These are phyloP conservation scores for Dasypus novemcinctus DNA, from an alignment of 2,113 vertebrate genomes.

Conservation along the genomic window DNA sequence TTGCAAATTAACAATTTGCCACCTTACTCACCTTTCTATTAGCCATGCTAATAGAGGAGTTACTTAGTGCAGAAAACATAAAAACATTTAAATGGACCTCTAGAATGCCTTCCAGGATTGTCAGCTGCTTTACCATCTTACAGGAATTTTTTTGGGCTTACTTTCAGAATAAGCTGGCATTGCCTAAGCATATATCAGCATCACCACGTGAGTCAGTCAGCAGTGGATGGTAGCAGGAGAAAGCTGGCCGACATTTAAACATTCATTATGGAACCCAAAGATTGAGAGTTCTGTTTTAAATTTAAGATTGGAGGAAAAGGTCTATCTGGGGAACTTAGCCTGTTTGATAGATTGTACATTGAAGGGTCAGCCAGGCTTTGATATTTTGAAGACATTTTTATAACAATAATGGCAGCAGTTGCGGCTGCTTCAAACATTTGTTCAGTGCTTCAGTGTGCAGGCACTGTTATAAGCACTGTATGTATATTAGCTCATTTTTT, in stretches of 20 bases:
- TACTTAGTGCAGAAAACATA: not conserved
- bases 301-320: not conserved
- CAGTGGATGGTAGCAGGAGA: not conserved
- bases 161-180: not conserved
- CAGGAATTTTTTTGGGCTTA: not conserved
- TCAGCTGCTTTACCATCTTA: not conserved
- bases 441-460: not conserved
- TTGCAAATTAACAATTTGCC: not conserved
- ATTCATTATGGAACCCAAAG: not conserved
- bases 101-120: not conserved
- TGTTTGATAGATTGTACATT: not conserved
- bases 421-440: not conserved
- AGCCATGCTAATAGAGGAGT: not conserved
- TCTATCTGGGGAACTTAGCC: not conserved
- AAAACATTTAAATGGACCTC: not conserved
- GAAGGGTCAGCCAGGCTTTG: not conserved
- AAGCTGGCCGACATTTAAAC: no score
- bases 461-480: not conserved
- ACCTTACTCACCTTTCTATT: not conserved
- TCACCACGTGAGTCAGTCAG: not conserved
- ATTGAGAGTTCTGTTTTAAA: not conserved
- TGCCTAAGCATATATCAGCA: fast-evolving
- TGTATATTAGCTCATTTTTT: not conserved
- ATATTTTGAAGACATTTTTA: not conserved
- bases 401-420: not conserved